Conservation (phyloP, 2,888 invertebrate genomes). For the Caenorhabditis macrosperma region DNA sequence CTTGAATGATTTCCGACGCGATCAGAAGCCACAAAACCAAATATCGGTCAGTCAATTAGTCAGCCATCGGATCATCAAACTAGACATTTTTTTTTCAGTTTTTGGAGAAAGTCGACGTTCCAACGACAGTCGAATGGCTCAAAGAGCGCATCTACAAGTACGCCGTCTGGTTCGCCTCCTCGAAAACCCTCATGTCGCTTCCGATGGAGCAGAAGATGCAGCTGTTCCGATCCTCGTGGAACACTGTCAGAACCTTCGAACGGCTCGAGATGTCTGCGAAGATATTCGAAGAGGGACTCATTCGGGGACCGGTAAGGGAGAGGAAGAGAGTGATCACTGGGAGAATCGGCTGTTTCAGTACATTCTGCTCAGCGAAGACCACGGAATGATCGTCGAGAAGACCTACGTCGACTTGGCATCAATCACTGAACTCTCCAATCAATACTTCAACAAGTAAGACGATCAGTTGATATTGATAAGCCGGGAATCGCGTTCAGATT, state of each 20-base stretch:
- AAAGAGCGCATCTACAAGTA: constrained; percentile 39
- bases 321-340: background rate
- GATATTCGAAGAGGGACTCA: constrained; percentile 34
- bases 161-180: constrained; percentile 39
- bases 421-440: constrained; percentile 32
- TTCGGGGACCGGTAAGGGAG: background rate
- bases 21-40: constrained; percentile 24
- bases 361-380: constrained; percentile 22
- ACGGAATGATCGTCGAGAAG: constrained; percentile 24
- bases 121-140: constrained; percentile 32
- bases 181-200: constrained; percentile 42
- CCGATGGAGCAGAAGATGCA: constrained; percentile 45
- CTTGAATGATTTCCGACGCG: constrained; percentile 13
- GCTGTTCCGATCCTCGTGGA: constrained; percentile 50
- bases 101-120: constrained; percentile 33
- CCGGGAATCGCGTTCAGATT: constrained; percentile 14
- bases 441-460: constrained; percentile 52
- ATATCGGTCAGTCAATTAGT: background rate
- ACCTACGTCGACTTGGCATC: constrained; percentile 33
- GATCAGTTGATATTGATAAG: no score
- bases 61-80: background rate
- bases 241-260: constrained; percentile 39
- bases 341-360: constrained; percentile 19
- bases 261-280: constrained; percentile 31
- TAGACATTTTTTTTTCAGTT: constrained; percentile 9